Evolutionary conservation across 2,113 vertebrate genomes (phyloP).

Genomic region (Penelope pileata): DNA sequence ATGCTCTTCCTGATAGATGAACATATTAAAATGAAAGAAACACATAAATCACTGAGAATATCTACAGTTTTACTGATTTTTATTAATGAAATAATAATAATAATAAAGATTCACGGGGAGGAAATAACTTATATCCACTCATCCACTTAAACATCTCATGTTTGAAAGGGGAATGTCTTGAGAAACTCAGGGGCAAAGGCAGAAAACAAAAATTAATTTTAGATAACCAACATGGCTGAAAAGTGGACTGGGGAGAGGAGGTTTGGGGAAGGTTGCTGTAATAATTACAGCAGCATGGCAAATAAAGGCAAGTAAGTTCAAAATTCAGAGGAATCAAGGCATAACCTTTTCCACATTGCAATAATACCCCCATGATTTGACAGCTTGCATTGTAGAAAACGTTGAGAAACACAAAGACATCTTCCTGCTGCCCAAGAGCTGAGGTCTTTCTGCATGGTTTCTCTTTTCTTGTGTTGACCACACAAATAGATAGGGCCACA

Average conservation of each 20-base stretch:
- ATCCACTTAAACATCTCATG: neutral
- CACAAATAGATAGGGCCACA: neutral
- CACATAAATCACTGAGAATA: neutral
- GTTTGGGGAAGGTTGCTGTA: neutral
- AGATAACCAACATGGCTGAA: neutral
- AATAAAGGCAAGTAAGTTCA: neutral
- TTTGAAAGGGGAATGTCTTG: neutral
- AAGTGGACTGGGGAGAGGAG: neutral
- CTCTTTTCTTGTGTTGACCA: neutral
- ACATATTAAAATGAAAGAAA: neutral
- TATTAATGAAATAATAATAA: neutral
- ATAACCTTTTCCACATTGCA: rapidly evolving
- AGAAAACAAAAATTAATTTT: neutral
- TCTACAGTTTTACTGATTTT: neutral
- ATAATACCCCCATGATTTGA: neutral
- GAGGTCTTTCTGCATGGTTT: neutral
- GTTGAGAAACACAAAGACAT: neutral
- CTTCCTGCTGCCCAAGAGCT: neutral
- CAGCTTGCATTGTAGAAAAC: neutral
- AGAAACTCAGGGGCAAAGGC: neutral
- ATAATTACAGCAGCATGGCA: rapidly evolving
- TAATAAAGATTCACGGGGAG: neutral
- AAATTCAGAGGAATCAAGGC: neutral
- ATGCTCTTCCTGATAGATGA: neutral
- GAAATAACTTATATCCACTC: neutral